A percentile compares a stretch with the other conserved stretches of the same genome.
Conservation (phyloP, 2,888 invertebrate genomes). For the Drosophila anomalata region DNA sequence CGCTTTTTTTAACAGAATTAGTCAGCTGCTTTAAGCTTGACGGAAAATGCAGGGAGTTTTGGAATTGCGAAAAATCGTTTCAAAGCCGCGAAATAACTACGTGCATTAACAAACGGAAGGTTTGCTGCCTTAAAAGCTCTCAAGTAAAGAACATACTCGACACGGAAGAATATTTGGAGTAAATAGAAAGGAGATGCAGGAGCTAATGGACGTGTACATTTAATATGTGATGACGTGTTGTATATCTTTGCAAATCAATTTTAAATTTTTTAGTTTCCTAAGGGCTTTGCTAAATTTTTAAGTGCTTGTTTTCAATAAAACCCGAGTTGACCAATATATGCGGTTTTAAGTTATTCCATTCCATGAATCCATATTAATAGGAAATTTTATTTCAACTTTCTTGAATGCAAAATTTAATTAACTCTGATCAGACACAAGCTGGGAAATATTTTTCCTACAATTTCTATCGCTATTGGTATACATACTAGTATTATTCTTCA, state of each 20-base stretch:
- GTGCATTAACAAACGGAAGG: conserved; percentile 35
- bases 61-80: conserved; percentile 1
- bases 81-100: conserved; percentile 12
- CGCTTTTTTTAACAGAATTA: conserved; percentile 1
- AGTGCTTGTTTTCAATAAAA: background rate
- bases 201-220: too few relatives aligned
- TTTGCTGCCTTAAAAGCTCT: conserved; percentile 16
- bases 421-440: background rate
- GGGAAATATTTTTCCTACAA: background rate
- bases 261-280: background rate
- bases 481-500: conserved; percentile 14
- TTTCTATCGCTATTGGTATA: conserved; percentile 4
- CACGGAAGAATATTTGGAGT: background rate
- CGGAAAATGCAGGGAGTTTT: conserved; percentile 17
- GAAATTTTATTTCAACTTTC: background rate
- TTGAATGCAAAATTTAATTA: background rate
- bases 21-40: conserved; percentile 8
- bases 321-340: background rate
- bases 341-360: background rate
- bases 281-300: background rate
- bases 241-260: too few relatives aligned
- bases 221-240: too few relatives aligned
- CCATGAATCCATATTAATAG: background rate
- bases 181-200: background rate
- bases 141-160: background rate